Percentiles rank a stretch among this genome's conserved stretches.
Conservation (phyloP, 2,797 vertebrate species). For the Aphelocoma californica region DNA sequence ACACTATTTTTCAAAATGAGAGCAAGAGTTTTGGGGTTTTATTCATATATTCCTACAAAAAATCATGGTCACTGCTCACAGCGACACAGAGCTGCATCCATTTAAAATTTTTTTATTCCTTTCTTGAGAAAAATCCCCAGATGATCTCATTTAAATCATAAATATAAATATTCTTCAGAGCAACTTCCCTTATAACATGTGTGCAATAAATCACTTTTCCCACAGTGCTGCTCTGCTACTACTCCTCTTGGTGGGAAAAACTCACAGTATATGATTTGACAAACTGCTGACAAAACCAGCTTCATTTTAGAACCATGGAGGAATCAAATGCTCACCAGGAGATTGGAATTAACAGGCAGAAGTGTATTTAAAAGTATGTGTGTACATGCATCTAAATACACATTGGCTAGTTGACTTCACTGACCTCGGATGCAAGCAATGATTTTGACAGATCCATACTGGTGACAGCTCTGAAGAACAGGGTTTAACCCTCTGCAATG, state of each 20-base stretch:
- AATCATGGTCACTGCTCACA: background rate
- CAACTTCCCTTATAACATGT: background rate
- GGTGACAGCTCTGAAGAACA: background rate
- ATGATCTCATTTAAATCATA: background rate
- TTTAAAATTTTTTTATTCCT: background rate
- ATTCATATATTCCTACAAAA: background rate
- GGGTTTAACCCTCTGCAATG: background rate
- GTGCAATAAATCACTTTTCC: constrained; percentile 16
- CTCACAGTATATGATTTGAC: background rate
- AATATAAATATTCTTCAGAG: constrained; percentile 11
- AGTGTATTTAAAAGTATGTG: background rate
- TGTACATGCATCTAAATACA: background rate
- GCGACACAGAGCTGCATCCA: background rate
- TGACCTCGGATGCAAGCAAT: background rate
- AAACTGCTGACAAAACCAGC: constrained; percentile 15
- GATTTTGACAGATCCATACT: background rate
- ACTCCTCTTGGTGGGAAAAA: background rate
- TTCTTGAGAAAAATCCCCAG: background rate
- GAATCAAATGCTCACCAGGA: background rate
- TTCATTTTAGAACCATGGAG: background rate
- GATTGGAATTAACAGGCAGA: background rate
- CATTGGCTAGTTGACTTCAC: background rate
- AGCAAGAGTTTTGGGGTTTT: background rate
- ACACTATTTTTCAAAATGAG: constrained; percentile 6
- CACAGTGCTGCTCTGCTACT: background rate